Percentiles rank a stretch among this genome's conserved stretches.
These are phyloP conservation scores for Drosophila fungiperda DNA, from an alignment of 2,888 invertebrate genomes.

Conservation along the genomic window DNA sequence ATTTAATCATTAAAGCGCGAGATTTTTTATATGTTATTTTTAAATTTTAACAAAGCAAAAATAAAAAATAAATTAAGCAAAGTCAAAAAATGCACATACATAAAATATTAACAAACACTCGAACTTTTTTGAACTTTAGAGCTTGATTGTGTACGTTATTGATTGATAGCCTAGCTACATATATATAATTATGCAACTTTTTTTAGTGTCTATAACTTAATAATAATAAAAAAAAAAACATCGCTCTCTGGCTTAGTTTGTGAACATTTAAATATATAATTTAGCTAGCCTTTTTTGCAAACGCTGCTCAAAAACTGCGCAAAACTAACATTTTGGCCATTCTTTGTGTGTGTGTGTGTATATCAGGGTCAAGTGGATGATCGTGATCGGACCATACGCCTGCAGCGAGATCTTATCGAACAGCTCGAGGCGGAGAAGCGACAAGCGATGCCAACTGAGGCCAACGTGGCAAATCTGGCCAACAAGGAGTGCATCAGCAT, in stretches of 20 bases:
- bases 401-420: constrained; percentile 91
- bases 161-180: constrained; percentile 37
- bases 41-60: background rate
- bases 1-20: background rate
- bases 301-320: constrained; percentile 36
- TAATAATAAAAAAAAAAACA: constrained; percentile 25
- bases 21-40: background rate
- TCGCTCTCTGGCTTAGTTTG: constrained; percentile 72
- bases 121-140: constrained; percentile 19
- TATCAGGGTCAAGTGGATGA: constrained; percentile 92
- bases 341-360: background rate
- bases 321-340: constrained; percentile 38
- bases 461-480: constrained; percentile 34
- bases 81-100: background rate
- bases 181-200: constrained; percentile 45
- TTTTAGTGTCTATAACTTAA: constrained; percentile 32
- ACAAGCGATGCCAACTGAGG: constrained; percentile 40
- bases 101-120: background rate
- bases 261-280: constrained; percentile 40
- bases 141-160: constrained; percentile 40
- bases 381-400: constrained; percentile 92
- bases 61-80: background rate
- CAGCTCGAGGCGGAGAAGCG: constrained; percentile 85
- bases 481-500: constrained; percentile 89
- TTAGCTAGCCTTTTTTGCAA: constrained; percentile 60